Base-by-base conservation (phyloP, 2,113 vertebrate species). In the Protobothrops flavoviridis region DNA sequence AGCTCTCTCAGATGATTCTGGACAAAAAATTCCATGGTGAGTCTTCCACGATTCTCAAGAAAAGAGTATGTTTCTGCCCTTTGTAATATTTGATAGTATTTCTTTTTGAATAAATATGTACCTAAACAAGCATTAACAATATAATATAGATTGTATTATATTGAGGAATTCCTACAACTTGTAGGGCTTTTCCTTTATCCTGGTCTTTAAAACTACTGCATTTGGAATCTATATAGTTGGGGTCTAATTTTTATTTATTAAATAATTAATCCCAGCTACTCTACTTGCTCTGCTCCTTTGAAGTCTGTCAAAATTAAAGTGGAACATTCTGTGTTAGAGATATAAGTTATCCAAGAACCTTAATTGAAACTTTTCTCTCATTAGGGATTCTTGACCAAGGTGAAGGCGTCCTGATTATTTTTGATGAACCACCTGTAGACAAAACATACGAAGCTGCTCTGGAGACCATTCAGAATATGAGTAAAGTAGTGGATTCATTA, bases 381-480 rank as follows among this genome's bases (percentile, higher is more conserved):
- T 0, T 97, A 99, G 99, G 99, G 92, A 99, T 99, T 96, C 98
- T 99, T 29, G 99, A 99, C 98, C 99, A 99, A 95, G 99, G 99
- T 3, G 99, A 99, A 97, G 99, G 99, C 0, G 99, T 99, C 92
- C 97, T 99, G 96, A 99, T 99, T 96, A 99, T 99, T 97, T 99
- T 99, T 0, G 99, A 99, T 4, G 99, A 99, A 95, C 99, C 99
- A 2, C 99, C 99, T 0, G 99, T 99, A 98, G 99, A 99, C 98
- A 99, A 99, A 97, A 99, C 99, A 1, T 99, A 99, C 0, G 99
- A 98, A 98, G 99, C 99, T 69, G 99, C 99, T 96, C 98, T 99
- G 94, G 99, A 99, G 98, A 99, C 99, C 24, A 99, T 99, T 97
- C 99, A 99, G 98, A 99, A 99, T 96, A 99, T 99, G 99, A 99